Evolutionary conservation across 2,113 vertebrate species (phyloP), one percentile per base, ranked within the genome.

Genomic region (Corythaixoides concolor): DNA sequence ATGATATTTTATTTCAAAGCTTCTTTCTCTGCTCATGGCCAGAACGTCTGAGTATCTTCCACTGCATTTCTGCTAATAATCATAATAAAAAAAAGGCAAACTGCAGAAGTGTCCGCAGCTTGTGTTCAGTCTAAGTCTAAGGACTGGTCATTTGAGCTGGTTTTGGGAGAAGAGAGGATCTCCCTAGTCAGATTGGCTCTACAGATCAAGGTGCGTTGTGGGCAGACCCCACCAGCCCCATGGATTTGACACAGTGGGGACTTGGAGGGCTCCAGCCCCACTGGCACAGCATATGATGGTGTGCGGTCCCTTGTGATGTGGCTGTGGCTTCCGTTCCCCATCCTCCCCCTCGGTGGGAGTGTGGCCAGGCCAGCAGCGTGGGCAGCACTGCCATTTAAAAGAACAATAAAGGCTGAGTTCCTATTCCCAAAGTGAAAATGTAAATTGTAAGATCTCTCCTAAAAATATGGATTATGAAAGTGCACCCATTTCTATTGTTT

Each of bases 361-460:
- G 2, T 16, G 77, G 89, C 84, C 93, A 76, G 92, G 82, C 88
- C 88, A 90, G 70, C 92, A 89, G 14, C 16, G 24, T 22, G 76
- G 72, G 66, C 95, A 96, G 73, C 17, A 0, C 14, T 92, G 88
- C 60, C 66, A 4, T 60, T 60, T 11, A 37, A 33, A 82, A 93
- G 96, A 96, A 97, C 95, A 97, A 96, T 96, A 74, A 95, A 85
- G 24, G 37, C 87, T 95, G 89, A 87, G 89, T 77, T 89, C 77
- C 69, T 83, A 2, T 52, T 88, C 95, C 85, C 94, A 0, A 28
- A 39, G 91, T 94, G 94, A 88, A 50, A 95, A 95, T 0, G 58
- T 82, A 95, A 93, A 95, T 43, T 15, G 55, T 76, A 52, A 83
- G 75, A 47, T 72, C 56, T 58, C 73, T 83, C 96, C 89, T 93